Evolutionary conservation across 2,888 invertebrate species (phyloP).

Genomic region (Ashinkailepas kermadecensis): DNA sequence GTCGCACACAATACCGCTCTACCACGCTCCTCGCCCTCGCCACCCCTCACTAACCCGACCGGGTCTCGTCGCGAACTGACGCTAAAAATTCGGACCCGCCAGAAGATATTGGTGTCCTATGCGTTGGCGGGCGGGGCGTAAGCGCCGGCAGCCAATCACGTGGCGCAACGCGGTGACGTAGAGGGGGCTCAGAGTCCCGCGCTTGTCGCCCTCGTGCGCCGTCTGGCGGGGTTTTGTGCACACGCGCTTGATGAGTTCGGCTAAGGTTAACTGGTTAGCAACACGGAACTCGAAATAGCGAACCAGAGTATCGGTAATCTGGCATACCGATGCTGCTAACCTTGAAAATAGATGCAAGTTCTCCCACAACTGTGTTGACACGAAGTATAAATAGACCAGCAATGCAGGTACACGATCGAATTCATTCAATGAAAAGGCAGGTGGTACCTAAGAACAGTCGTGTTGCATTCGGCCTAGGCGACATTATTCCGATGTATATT

Average conservation of each 20-base stretch:
- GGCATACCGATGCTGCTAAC: too few relatives aligned
- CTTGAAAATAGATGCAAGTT: too few relatives aligned
- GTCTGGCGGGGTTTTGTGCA: neutral
- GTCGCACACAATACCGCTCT: neutral
- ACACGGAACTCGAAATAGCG: too few relatives aligned
- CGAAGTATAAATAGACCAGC: too few relatives aligned
- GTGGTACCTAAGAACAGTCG: too few relatives aligned
- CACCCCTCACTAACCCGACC: neutral
- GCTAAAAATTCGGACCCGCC: neutral
- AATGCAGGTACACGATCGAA: too few relatives aligned
- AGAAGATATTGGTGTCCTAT: conserved; percentile 20
- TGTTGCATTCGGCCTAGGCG: too few relatives aligned
- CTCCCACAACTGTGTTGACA: too few relatives aligned
- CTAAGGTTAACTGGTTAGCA: too few relatives aligned
- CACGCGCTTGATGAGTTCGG: neutral
- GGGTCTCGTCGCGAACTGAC: neutral
- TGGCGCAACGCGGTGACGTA: conserved; percentile 12
- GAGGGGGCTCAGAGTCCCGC: neutral
- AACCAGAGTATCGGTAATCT: too few relatives aligned
- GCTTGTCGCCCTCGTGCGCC: neutral
- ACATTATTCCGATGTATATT: too few relatives aligned
- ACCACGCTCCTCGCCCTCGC: conserved; percentile 10
- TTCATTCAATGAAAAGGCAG: too few relatives aligned
- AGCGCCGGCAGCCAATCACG: neutral
- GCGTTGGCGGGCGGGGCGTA: conserved; percentile 17